phyloP scores from a whole-genome alignment of 2,113 vertebrate genomes.

The Aptenodytes patagonicus region DNA sequence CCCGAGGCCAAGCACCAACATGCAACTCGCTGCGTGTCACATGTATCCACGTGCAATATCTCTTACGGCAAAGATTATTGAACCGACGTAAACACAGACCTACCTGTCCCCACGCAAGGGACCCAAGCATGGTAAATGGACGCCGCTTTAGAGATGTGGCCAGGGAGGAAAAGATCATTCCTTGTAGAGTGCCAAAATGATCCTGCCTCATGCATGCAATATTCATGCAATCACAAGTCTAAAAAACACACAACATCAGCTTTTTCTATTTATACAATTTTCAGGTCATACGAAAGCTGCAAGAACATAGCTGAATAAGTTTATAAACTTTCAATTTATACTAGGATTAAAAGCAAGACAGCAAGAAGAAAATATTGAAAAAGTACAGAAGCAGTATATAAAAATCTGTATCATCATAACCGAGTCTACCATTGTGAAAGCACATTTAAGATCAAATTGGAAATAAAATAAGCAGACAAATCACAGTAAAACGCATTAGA shows the following conservation, averaged over 20 bases:
- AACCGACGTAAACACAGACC: not conserved
- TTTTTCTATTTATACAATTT: conserved; percentile 38
- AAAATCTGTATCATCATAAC: conserved; percentile 53
- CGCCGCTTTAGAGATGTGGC: not conserved
- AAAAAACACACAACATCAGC: conserved; percentile 53
- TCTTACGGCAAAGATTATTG: no score
- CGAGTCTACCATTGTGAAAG: conserved; percentile 39
- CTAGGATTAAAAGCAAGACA: conserved; percentile 50
- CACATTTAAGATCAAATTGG: conserved; percentile 60
- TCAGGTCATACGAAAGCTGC: conserved; percentile 26
- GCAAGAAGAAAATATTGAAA: conserved; percentile 42
- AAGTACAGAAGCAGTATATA: conserved; percentile 16
- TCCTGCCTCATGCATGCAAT: not conserved
- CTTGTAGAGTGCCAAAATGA: no score
- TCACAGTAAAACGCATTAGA: conserved; percentile 48
- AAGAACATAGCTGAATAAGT: conserved; percentile 20
- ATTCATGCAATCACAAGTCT: not conserved
- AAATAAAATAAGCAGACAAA: conserved; percentile 73
- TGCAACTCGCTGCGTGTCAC: not conserved
- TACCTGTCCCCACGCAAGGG: not conserved
- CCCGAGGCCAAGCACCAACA: not conserved
- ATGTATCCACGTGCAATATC: not conserved
- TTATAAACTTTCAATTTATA: conserved; percentile 16
- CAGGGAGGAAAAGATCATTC: not conserved
- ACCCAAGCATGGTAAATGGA: not conserved